Conservation (phyloP, 2,113 vertebrate genomes). For the Takifugu bimaculatus region DNA sequence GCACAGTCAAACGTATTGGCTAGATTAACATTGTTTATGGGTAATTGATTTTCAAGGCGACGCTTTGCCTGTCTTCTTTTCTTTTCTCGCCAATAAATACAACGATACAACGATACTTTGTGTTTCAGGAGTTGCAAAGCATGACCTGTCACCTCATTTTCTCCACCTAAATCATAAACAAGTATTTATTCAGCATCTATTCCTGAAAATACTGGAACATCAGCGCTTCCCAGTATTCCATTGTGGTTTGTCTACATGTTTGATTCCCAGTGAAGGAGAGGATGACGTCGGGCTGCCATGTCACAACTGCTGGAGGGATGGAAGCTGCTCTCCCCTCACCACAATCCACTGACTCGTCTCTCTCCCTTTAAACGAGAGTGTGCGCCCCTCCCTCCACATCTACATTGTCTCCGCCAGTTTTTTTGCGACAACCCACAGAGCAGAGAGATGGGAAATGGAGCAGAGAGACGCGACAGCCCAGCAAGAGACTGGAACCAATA, state of each 20-base stretch:
- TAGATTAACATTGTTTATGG: neutral
- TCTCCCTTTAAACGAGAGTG: slow-evolving; percentile 29
- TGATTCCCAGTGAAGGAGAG: neutral
- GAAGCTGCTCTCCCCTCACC: slow-evolving; percentile 14
- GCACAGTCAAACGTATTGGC: neutral
- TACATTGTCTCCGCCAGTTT: slow-evolving; percentile 21
- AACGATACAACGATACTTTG: neutral
- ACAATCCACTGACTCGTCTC: slow-evolving; percentile 29
- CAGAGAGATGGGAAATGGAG: slow-evolving; percentile 54
- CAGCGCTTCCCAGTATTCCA: neutral
- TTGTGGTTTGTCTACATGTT: slow-evolving; percentile 24
- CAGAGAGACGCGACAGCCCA: slow-evolving; percentile 55
- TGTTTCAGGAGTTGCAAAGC: neutral
- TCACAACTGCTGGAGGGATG: slow-evolving; percentile 9
- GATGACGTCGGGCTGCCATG: neutral
- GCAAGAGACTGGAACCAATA: slow-evolving; percentile 57
- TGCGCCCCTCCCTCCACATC: slow-evolving; percentile 18
- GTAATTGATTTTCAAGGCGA: neutral
- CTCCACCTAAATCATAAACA: neutral
- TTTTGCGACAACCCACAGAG: slow-evolving; percentile 37
- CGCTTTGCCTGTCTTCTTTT: neutral
- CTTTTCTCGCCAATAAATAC: neutral
- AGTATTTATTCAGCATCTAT: slow-evolving; percentile 20
- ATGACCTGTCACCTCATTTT: slow-evolving; percentile 2
- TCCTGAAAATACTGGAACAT: slow-evolving; percentile 2